Evolutionary conservation across 1,140 invertebrate species (phyloP).

Genomic region (Cotesia vestalis): DNA sequence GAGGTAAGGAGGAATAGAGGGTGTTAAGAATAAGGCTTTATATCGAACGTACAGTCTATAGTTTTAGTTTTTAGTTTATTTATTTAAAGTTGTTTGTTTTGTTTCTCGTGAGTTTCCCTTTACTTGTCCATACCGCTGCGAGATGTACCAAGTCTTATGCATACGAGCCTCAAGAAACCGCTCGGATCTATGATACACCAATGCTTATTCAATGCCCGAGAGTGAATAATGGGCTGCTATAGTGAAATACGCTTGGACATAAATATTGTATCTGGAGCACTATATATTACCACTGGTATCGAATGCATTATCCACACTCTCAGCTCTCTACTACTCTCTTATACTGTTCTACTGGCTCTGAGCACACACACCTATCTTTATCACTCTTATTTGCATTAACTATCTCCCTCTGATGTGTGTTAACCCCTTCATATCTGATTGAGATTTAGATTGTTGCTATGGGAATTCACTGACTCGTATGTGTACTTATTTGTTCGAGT

Average conservation of each 20-base stretch:
- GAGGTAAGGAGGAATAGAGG: too few species aligned
- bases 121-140: neutral
- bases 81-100: too few species aligned
- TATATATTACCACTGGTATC: conserved; percentile 63
- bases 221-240: conserved; percentile 64
- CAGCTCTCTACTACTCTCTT: conserved; percentile 45
- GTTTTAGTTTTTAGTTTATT: too few species aligned
- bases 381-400: conserved; percentile 7
- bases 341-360: conserved; percentile 34
- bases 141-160: conserved; percentile 8
- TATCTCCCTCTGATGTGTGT: conserved; percentile 13
- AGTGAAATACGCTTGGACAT: conserved; percentile 62
- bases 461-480: conserved; percentile 45
- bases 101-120: too few species aligned
- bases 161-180: conserved; percentile 45
- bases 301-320: conserved; percentile 59
- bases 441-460: conserved; percentile 58
- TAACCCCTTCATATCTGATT: conserved; percentile 53
- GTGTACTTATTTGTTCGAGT: conserved; percentile 8
- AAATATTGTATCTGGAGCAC: conserved; percentile 65
- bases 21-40: too few species aligned
- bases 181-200: conserved; percentile 58
- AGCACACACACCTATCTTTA: conserved; percentile 4
- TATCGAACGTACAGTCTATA: too few species aligned
- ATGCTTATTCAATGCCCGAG: conserved; percentile 63